Base-by-base conservation (phyloP, 2,797 vertebrate genomes). In the Clangula hyemalis region DNA sequence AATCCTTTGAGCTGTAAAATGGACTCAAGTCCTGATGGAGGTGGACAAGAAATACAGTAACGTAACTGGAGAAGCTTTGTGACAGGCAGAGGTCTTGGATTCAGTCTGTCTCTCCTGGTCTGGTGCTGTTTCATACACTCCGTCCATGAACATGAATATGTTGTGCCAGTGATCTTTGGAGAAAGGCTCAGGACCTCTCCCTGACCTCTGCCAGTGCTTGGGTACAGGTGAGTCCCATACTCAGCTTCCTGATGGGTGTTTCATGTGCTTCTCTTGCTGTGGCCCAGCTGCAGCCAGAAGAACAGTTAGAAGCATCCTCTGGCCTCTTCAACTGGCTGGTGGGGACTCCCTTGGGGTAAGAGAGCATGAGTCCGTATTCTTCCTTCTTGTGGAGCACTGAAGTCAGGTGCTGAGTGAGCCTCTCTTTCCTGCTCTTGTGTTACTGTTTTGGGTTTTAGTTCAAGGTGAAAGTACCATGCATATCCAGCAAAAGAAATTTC, bases 181-280 rank as follows among this genome's bases (percentile, higher is more conserved):
- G 69, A 38, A 78, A 68, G 38, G 30, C 13, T 21, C 51, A 54
- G 30, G 54, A 30, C 38, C 30, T 64, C 9, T 43, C 47, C 10
- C 6, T n/a, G 10, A 58, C 43, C 27, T 45, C 30, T 25, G 10
- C 24, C 34, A 30, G 8, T 41, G 32, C 7, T 5, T 22, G 3
- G 3, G 60, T 51, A 8, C 41, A 39, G 41, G 15, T 75, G 53
- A 66, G 19, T 58, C 51, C 17, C 17, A 7, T 57, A 10, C 16
- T 19, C 1, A 1, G 47, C 16, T 19, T 81, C 19, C 22, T 10
- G 13, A 43, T 3, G 12, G 56, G n/a, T 1, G 3, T 54, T 43
- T 25, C 1, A 1, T n/a, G 30, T 1, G 1, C 34, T 61, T 89
- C 38, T 18, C 16, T 54, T 1, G 7, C 13, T 6, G 1, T 65